Base-by-base conservation (phyloP, 2,113 vertebrate species). In the Dromas ardeola region DNA sequence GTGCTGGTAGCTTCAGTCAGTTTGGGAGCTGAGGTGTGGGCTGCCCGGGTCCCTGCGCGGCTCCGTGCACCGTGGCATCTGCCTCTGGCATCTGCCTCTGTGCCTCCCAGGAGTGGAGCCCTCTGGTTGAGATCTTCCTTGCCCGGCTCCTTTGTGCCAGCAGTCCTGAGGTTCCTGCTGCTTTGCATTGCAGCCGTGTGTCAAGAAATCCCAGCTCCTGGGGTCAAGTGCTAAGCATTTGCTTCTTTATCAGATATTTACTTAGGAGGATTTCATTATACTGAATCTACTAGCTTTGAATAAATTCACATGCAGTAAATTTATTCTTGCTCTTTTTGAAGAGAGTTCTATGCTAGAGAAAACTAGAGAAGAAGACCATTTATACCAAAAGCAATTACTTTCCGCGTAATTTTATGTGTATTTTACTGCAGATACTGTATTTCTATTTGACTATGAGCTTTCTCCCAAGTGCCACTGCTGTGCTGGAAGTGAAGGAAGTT, bases 351-450 rank as follows among this genome's bases (percentile, higher is more conserved):
- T 95, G 94, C 94, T 93, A 93, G 96, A 97, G 97, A 97, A 97
- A 98, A 98, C 95, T 98, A 98, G n/a, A 95, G 90, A 98, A 96
- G 97, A 97, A 15, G 82, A 93, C 95, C 97, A 91, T 97, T 98
- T 98, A 96, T 98, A 98, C 95, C 94, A 97, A 98, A 98, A 98
- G 98, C 97, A 98, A 98, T 98, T 98, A 98, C 98, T 93, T 80
- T 97, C 94, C 93, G 22, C 42, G 97, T 98, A 98, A 98, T 98
- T 98, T 97, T 96, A 92, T 97, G 97, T 97, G 97, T 97, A 97
- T 98, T 98, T 94, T 97, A 94, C 93, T 95, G 90, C 91, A 97
- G 96, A 94, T 94, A 93, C 88, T 86, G 81, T 93, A 94, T 97
- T 98, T 98, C 95, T 98, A 13, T 97, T 96, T 95, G 97, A 97